phyloP scores from a whole-genome alignment of 2,113 vertebrate genomes.

The Campylomormyrus tamandua region DNA sequence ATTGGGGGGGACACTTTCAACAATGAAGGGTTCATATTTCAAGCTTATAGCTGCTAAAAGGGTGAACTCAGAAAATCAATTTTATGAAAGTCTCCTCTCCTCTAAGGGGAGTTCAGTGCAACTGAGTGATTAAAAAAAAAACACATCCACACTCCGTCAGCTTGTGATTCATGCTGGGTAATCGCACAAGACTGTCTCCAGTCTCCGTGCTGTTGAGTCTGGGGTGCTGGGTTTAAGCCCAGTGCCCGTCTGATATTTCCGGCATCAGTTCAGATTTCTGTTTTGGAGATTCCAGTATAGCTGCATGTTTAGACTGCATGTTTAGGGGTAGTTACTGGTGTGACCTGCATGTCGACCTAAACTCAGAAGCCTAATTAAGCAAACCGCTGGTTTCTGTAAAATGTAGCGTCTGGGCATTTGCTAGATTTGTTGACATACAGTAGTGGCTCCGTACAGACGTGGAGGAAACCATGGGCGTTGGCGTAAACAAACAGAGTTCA shows the following conservation, averaged over 20 bases:
- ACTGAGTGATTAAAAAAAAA: slow-evolving; percentile 88
- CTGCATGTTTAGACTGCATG: background rate
- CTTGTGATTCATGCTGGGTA: slow-evolving; percentile 83
- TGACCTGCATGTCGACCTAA: background rate
- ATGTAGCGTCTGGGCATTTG: background rate
- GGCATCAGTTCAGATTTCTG: slow-evolving; percentile 50
- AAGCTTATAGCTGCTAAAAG: slow-evolving; percentile 98
- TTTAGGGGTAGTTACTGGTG: background rate
- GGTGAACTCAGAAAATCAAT: slow-evolving; percentile 98
- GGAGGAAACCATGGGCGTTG: background rate
- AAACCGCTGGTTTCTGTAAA: background rate
- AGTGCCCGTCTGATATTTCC: slow-evolving; percentile 31
- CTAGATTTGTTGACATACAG: background rate
- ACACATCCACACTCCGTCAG: slow-evolving; percentile 66
- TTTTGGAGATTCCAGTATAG: slow-evolving; percentile 8
- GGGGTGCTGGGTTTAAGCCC: slow-evolving; percentile 63
- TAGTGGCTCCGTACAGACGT: background rate
- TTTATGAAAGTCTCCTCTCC: slow-evolving; percentile 95
- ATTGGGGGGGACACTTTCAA: slow-evolving; percentile 72
- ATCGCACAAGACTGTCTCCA: slow-evolving; percentile 79
- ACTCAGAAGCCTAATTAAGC: background rate
- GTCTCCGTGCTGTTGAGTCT: slow-evolving; percentile 76
- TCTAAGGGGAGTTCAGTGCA: slow-evolving; percentile 92
- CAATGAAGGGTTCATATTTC: slow-evolving; percentile 99
- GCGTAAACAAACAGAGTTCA: background rate